phyloP scores from a whole-genome alignment of 2,113 vertebrate genomes.

The Actenoides hombroni region DNA sequence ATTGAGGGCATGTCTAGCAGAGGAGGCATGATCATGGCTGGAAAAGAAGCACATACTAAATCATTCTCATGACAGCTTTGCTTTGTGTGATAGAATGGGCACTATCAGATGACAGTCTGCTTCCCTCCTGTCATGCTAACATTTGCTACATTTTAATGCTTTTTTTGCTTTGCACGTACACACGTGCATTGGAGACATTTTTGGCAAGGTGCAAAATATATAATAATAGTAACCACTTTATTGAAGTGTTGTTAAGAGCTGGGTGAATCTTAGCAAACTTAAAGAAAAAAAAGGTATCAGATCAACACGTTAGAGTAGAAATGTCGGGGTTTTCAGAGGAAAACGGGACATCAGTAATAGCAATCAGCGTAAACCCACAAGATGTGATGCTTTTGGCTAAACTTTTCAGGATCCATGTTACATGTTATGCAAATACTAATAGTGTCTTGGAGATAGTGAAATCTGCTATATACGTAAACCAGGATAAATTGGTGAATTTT shows the following conservation, averaged over 20 bases:
- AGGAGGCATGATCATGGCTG: not conserved
- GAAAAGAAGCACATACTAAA: not conserved
- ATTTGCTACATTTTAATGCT: not conserved
- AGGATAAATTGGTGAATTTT: not conserved
- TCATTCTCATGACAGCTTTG: slow-evolving; percentile 14
- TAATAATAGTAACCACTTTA: not conserved
- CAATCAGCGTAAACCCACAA: not conserved
- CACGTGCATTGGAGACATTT: not conserved
- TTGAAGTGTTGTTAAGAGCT: not conserved
- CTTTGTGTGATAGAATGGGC: slow-evolving; percentile 23
- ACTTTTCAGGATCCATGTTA: not conserved
- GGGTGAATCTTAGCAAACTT: not conserved
- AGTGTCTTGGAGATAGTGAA: not conserved
- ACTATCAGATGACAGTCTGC: not conserved
- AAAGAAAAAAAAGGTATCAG: not conserved
- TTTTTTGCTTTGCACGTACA: not conserved
- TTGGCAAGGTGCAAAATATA: not conserved
- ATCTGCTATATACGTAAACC: not conserved
- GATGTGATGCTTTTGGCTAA: not conserved
- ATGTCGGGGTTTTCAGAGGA: not conserved
- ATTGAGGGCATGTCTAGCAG: not conserved
- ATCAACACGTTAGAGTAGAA: not conserved
- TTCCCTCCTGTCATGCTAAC: not conserved
- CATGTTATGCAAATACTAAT: not conserved
- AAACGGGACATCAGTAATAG: not conserved